Evolutionary conservation across 2,888 invertebrate genomes (phyloP).

Genomic region (Lasioglossum oenotherae): DNA sequence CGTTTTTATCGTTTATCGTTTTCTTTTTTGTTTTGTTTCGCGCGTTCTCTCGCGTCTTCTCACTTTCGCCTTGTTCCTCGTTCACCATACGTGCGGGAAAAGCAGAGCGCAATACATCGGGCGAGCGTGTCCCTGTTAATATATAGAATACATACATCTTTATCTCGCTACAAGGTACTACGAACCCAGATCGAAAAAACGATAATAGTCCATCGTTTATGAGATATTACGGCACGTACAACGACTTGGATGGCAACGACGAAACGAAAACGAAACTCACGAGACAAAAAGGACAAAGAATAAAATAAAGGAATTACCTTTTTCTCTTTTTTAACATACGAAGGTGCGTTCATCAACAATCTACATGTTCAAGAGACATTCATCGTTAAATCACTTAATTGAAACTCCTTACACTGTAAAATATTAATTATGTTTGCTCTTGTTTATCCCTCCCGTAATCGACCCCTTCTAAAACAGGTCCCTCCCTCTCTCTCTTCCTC

Average conservation of each 20-base stretch:
- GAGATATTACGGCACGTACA: slow-evolving; percentile 59
- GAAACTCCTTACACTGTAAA: slow-evolving; percentile 68
- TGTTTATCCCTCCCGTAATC: slow-evolving; percentile 37
- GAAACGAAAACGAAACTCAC: slow-evolving; percentile 50
- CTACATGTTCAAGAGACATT: slow-evolving; percentile 70
- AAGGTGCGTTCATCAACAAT: slow-evolving; percentile 63
- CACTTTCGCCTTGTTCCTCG: background rate
- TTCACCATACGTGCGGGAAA: slow-evolving; percentile 23
- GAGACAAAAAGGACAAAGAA: slow-evolving; percentile 22
- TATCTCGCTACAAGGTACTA: slow-evolving; percentile 72
- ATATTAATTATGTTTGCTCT: slow-evolving; percentile 66
- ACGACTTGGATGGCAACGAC: slow-evolving; percentile 65
- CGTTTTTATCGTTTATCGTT: background rate
- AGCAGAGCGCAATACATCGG: slow-evolving; percentile 66
- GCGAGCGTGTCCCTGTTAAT: slow-evolving; percentile 72
- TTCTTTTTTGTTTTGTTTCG: background rate
- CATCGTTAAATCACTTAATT: slow-evolving; percentile 68
- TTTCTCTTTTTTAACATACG: slow-evolving; percentile 36
- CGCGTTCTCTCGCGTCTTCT: background rate
- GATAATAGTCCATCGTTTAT: slow-evolving; percentile 57
- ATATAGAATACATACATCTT: slow-evolving; percentile 73
- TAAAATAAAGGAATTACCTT: slow-evolving; percentile 1
- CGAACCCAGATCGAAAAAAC: slow-evolving; percentile 63
- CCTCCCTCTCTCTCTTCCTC: background rate
- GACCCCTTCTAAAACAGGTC: slow-evolving; percentile 37